phyloP scores from a whole-genome alignment of 1,140 invertebrate genomes.

The Zaprionus kolodkinae region DNA sequence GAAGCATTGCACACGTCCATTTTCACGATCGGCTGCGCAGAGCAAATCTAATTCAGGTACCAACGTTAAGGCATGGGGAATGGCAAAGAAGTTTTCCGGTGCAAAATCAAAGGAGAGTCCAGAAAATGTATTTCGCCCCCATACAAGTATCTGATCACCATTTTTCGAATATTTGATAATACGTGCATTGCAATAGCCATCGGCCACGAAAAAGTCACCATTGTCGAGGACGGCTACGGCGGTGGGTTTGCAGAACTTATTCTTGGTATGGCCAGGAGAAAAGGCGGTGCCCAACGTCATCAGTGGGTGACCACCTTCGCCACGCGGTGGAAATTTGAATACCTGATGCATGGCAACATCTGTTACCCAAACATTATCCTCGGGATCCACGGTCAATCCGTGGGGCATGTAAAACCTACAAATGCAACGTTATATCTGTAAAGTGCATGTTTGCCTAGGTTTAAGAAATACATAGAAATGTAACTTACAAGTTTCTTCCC shows the following conservation, averaged over 20 bases:
- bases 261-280: constrained; percentile 90
- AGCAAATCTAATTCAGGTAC: constrained; percentile 90
- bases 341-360: constrained; percentile 97
- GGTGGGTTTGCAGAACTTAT: constrained; percentile 97
- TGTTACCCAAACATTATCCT: constrained; percentile 95
- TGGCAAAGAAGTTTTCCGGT: constrained; percentile 87
- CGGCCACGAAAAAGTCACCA: constrained; percentile 96
- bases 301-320: constrained; percentile 79
- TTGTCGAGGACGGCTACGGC: constrained; percentile 92
- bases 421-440: constrained; percentile 27
- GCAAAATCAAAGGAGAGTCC: constrained; percentile 73
- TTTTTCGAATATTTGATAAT: constrained; percentile 92
- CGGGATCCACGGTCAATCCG: constrained; percentile 93
- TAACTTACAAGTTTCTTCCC: constrained; percentile 91
- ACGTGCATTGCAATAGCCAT: constrained; percentile 97
- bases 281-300: constrained; percentile 87
- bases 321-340: constrained; percentile 88
- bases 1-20: constrained; percentile 94
- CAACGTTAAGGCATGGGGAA: constrained; percentile 94
- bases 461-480: not conserved
- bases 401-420: constrained; percentile 96
- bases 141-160: constrained; percentile 88
- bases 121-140: constrained; percentile 86
- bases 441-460: not conserved
- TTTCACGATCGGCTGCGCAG: constrained; percentile 96